Percentiles rank a stretch among this genome's conserved stretches.
These are phyloP conservation scores for Emydoidea blandingii DNA, from an alignment of 2,797 vertebrate species.

Conservation along the genomic window DNA sequence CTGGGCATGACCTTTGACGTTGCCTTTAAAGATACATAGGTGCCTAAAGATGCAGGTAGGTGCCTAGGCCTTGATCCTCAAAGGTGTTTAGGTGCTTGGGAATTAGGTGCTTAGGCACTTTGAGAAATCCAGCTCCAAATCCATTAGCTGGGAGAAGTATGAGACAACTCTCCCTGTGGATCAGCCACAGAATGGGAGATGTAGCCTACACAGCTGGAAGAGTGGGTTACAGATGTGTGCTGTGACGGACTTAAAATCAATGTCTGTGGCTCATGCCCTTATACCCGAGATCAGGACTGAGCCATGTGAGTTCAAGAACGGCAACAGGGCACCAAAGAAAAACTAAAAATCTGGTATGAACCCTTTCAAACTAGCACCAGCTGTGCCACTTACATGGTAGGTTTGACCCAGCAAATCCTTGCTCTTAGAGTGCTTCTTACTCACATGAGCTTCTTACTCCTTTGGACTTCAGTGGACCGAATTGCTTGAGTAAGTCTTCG, in stretches of 20 bases:
- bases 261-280: neutral
- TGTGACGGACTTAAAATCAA: neutral
- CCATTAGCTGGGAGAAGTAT: neutral
- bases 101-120: neutral
- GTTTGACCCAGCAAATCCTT: neutral
- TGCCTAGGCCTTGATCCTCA: neutral
- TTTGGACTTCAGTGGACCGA: neutral
- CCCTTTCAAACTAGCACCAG: neutral
- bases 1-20: no score
- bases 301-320: neutral
- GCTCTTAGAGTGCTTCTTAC: neutral
- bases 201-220: neutral
- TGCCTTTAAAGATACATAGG: no score
- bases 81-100: neutral
- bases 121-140: conserved; percentile 1
- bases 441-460: neutral
- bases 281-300: neutral
- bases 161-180: neutral
- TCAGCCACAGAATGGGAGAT: neutral
- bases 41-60: neutral
- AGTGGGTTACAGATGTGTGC: neutral
- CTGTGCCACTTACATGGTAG: neutral
- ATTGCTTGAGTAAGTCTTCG: neutral
- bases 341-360: neutral
- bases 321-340: neutral